Base-by-base conservation (phyloP, 2,888 invertebrate genomes). In the Hirtodrosophila cameraria region DNA sequence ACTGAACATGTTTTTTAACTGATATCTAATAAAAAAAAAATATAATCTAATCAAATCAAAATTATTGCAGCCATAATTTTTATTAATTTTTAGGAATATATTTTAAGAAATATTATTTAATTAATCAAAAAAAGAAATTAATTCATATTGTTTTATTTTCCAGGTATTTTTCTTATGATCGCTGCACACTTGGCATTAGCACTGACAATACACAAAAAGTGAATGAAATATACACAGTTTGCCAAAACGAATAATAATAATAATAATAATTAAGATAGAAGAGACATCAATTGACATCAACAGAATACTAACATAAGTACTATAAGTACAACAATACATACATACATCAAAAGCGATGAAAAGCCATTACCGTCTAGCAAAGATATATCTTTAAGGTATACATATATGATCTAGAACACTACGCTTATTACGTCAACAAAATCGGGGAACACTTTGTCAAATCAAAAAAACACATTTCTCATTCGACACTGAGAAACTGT, bases 401-500 rank as follows among this genome's bases (percentile, higher is more conserved):
- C 39, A 9, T 39, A 49, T 69, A 27, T 36, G 55, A 68, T 74
- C 77, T 80, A 80, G 72, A 48, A 11, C 60, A 59, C 71, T 60
- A 68, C 54, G 76, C 66, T 67, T 67, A 59, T 13, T n/a, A 72
- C 48, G 42, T 62, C 78, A 78, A 57, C 58, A 16, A 13, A 57
- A 39, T 20, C 42, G 55, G 57, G 57, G 27, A 43, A 63, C 55
- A 76, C 50, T 49, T 35, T 41, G 33, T 48, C 41, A 53, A 53
- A 50, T 31, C 30, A 50, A 54, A 36, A 48, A 27, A 50, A 57
- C 63, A 75, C 60, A 58, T 49, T 45, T 66, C 74, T 61, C 63
- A 78, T 66, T 69, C 59, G 35, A 73, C 57, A 67, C 70, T 45
- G 63, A 62, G 59, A 64, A 59, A 73, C 59, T 61, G 53, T 70